phyloP scores from a whole-genome alignment of 1,140 invertebrate species.

The Trachymyrmex cornetzi region DNA sequence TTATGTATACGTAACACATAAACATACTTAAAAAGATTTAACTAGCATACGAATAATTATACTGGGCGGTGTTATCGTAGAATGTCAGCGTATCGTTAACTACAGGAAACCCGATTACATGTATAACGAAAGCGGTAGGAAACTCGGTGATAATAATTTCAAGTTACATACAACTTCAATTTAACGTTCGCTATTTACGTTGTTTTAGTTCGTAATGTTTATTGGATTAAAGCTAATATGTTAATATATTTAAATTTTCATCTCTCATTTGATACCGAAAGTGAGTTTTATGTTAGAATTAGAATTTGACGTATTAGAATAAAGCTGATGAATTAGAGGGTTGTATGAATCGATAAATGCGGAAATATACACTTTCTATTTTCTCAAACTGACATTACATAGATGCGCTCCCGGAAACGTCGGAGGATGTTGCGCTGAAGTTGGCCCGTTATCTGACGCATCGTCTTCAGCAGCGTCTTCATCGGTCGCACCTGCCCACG shows the following conservation, averaged over 20 bases:
- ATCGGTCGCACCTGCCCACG: conserved; percentile 60
- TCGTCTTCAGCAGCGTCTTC: conserved; percentile 53
- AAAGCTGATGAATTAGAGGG: not conserved
- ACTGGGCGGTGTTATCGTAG: not conserved
- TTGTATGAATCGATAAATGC: conserved; percentile 9
- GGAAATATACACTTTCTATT: conserved; percentile 5
- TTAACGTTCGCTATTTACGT: not conserved
- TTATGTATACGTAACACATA: not conserved
- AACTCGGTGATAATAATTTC: conserved; percentile 38
- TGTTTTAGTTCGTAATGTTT: not conserved
- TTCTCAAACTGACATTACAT: conserved; percentile 15
- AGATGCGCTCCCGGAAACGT: conserved; percentile 78
- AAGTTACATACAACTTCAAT: not conserved
- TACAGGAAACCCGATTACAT: conserved; percentile 49
- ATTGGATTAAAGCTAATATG: not conserved
- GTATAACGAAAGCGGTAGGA: conserved; percentile 42
- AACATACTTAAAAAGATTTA: not conserved
- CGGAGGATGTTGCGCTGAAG: conserved; percentile 76
- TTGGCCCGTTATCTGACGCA: conserved; percentile 76
- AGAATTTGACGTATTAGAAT: not conserved
- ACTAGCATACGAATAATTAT: not conserved
- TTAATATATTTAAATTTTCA: not conserved
- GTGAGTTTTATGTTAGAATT: not conserved
- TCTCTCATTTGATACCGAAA: not conserved
- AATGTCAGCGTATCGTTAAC: not conserved